Percentiles rank a stretch among this genome's conserved stretches.
Evolutionary conservation across 2,113 vertebrate species (phyloP).

Genomic region (Albula glossodonta): DNA sequence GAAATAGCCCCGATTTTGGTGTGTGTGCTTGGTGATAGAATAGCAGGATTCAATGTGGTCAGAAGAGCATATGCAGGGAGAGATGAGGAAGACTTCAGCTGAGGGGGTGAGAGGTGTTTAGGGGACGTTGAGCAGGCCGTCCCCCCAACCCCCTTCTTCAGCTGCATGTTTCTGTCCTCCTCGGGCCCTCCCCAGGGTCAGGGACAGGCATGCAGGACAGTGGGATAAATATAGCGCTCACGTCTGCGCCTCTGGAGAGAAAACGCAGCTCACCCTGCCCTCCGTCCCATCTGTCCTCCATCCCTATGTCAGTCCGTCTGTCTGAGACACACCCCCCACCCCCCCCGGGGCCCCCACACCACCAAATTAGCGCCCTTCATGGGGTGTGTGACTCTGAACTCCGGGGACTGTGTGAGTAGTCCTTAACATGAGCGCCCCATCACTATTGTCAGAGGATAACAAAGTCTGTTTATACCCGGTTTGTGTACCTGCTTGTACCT

Average conservation of each 20-base stretch:
- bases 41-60: not conserved
- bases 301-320: not conserved
- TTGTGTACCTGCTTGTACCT: too few species aligned
- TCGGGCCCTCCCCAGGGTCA: slow-evolving; percentile 48
- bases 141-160: not conserved
- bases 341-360: slow-evolving; percentile 6
- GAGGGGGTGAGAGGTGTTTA: not conserved
- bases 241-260: slow-evolving; percentile 57
- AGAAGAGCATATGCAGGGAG: too few species aligned
- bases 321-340: slow-evolving; percentile 27
- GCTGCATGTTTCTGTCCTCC: slow-evolving; percentile 46
- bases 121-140: not conserved
- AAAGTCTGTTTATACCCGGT: too few species aligned
- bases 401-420: not conserved
- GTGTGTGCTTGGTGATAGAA: not conserved
- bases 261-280: slow-evolving; percentile 42
- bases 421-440: not conserved
- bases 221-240: slow-evolving; percentile 63
- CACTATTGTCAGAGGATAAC: too few species aligned
- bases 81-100: not conserved
- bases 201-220: slow-evolving; percentile 47
- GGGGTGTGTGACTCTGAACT: not conserved
- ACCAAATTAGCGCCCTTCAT: not conserved
- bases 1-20: not conserved
- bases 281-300: too few species aligned